Conservation (phyloP, 2,797 vertebrate species). For the Scomberomorus guttatus region DNA sequence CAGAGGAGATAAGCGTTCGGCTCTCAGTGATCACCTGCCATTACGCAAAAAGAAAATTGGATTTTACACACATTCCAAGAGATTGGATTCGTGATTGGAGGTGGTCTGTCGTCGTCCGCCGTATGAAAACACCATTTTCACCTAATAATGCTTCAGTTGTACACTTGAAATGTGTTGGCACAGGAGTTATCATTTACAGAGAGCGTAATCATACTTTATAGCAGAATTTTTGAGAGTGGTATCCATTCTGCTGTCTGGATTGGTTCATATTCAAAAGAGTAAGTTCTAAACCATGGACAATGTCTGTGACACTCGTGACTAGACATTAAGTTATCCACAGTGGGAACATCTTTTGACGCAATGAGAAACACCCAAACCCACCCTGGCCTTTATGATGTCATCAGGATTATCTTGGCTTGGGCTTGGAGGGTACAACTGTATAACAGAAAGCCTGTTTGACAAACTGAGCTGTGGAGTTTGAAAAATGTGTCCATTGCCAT, state of each 20-base stretch:
- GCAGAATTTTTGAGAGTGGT: neutral
- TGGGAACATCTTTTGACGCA: neutral
- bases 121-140: neutral
- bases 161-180: neutral
- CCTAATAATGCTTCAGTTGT: neutral
- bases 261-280: neutral
- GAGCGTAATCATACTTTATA: neutral
- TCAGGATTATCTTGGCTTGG: neutral
- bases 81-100: slow-evolving; percentile 28
- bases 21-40: slow-evolving; percentile 21
- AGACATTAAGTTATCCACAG: neutral
- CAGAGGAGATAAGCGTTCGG: neutral
- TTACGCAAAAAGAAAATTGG: slow-evolving; percentile 26
- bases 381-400: neutral
- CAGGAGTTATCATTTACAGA: neutral
- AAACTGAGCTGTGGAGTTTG: neutral
- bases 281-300: neutral
- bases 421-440: neutral
- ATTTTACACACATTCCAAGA: slow-evolving; percentile 18
- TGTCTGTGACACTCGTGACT: neutral
- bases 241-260: neutral
- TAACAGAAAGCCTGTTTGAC: neutral
- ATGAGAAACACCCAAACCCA: neutral
- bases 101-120: neutral
- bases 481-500: neutral